Base-by-base conservation (phyloP, 2,797 vertebrate genomes). In the Dryobates pubescens region DNA sequence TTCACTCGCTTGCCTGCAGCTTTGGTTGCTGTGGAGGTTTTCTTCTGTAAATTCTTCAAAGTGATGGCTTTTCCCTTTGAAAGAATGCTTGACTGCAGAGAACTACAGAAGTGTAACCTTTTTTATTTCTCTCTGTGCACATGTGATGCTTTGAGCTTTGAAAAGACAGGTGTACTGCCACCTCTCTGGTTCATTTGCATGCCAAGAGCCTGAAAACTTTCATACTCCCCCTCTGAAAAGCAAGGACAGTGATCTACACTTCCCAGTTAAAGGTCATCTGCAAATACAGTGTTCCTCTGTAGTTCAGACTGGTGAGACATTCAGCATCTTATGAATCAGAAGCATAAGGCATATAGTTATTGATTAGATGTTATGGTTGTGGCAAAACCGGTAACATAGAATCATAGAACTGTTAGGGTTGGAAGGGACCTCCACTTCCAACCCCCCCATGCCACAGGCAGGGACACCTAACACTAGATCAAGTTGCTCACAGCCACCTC, bases 1-100 rank as follows among this genome's bases (percentile, higher is more conserved):
- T 75, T 89, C 80, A 22, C 63, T 74, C 0, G 3, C 61, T 84
- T 73, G 81, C 89, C 92, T 82, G 76, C 49, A 81, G 75, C 91
- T 89, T 84, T 71, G 72, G 68, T 92, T 86, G 95, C 84, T 69
- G 54, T 76, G 78, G 77, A 91, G 94, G 71, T 94, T 94, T 87
- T 86, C 83, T 92, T 91, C 92, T 93, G 76, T 79, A 63, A 81
- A 84, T 94, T 94, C 93, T 95, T 96, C 94, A 95, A 96, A 97
- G 92, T 84, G 92, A 89, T 82, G 74, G 65, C 92, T 93, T 94
- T 95, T 94, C 58, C 36, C 91, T 96, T 91, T 95, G 95, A 91
- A 96, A 82, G 83, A 71, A 91, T 51, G 75, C 81, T 90, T 80
- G 75, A 82, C 78, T 91, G 61, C 51, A 79, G 82, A 87, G 76